Evolutionary conservation across 92 coral and sea anemone species (phyloP).

Genomic region (Porites rus): DNA sequence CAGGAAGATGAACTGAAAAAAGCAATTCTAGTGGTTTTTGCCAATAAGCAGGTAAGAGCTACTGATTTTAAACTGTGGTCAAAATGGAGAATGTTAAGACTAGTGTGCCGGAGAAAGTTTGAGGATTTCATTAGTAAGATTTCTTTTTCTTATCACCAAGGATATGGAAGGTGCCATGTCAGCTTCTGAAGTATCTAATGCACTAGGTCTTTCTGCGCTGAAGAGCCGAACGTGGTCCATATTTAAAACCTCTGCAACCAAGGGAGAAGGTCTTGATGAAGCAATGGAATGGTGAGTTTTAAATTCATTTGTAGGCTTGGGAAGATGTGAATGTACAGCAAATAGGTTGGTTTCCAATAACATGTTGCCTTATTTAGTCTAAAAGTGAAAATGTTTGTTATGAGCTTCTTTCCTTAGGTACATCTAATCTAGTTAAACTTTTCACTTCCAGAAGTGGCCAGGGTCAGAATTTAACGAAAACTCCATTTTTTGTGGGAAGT

Average conservation of each 20-base stretch:
- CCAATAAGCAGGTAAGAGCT: slow-evolving; percentile 90
- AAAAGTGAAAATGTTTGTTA: too few species aligned
- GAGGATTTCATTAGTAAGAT: too few species aligned
- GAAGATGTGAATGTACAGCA: not conserved
- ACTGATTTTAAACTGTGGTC: not conserved
- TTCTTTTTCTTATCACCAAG: slow-evolving; percentile 30
- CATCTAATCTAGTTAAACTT: too few species aligned
- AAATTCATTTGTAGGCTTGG: not conserved
- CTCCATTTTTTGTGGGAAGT: too few species aligned
- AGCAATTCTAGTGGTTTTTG: slow-evolving; percentile 94
- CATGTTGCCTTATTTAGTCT: too few species aligned
- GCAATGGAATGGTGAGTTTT: slow-evolving; percentile 96
- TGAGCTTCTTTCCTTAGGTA: too few species aligned
- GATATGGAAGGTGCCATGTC: slow-evolving; percentile 98
- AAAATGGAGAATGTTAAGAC: too few species aligned
- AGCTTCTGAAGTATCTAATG: slow-evolving; percentile 92
- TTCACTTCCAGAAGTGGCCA: too few species aligned
- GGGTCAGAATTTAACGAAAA: too few species aligned
- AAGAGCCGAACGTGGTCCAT: slow-evolving; percentile 96
- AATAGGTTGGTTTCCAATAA: too few species aligned
- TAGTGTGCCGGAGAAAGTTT: too few species aligned
- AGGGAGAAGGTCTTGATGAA: slow-evolving; percentile 96
- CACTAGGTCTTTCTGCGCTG: slow-evolving; percentile 89
- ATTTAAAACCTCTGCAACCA: slow-evolving; percentile 93
- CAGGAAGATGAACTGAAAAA: slow-evolving; percentile 98